Conservation (phyloP, 64 coral and sea anemone genomes). For the Porites australiensis region DNA sequence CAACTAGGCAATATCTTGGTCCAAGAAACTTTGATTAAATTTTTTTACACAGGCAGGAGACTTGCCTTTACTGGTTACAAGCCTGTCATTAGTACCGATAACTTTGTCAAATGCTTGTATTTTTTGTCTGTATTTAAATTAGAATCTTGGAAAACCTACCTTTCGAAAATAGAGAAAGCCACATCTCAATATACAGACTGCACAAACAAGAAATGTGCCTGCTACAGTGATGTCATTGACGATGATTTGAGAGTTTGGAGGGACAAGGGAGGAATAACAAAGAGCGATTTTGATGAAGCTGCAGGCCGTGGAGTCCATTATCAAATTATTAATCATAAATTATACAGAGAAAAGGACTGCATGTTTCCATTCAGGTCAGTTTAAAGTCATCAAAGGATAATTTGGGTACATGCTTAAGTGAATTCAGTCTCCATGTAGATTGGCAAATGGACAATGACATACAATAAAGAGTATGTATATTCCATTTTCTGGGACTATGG, state of each 20-base stretch:
- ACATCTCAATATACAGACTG: conserved; percentile 79
- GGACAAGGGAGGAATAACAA: conserved; percentile 87
- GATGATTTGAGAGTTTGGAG: conserved; percentile 87
- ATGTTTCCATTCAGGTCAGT: conserved; percentile 97
- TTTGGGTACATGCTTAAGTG: background rate
- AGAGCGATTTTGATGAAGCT: conserved; percentile 80
- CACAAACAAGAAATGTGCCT: conserved; percentile 91
- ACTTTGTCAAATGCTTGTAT: too few relatives aligned
- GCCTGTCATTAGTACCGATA: too few relatives aligned
- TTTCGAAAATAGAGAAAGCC: conserved; percentile 83
- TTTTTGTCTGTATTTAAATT: background rate
- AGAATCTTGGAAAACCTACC: conserved; percentile 90
- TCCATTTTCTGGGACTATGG: too few relatives aligned
- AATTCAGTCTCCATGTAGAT: too few relatives aligned
- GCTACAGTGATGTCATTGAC: conserved; percentile 90
- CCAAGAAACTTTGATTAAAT: too few relatives aligned
- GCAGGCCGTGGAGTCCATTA: conserved; percentile 82
- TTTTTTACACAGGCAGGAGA: too few relatives aligned
- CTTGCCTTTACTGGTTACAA: too few relatives aligned
- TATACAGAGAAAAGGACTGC: conserved; percentile 90
- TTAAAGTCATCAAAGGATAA: background rate
- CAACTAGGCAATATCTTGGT: too few relatives aligned
- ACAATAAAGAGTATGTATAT: too few relatives aligned
- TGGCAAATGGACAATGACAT: too few relatives aligned
- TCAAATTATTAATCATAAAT: conserved; percentile 91